Evolutionary conservation across 2,113 vertebrate genomes (phyloP).

Genomic region (Phylloscopus whistleri): DNA sequence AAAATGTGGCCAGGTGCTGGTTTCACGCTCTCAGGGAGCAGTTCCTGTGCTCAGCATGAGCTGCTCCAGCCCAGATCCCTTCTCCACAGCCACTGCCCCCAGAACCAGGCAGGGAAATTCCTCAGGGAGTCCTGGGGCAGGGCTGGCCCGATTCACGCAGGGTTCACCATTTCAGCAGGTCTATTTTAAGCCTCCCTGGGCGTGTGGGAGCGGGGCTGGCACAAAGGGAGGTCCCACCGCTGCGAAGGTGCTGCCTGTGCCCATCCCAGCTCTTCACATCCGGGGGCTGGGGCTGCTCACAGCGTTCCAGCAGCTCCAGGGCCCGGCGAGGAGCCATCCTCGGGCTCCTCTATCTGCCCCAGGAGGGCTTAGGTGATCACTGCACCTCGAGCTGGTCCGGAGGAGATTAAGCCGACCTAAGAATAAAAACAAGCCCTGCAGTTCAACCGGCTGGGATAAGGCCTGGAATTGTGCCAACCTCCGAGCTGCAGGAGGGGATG

Average conservation of each 20-base stretch:
- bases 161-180: neutral
- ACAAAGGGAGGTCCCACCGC: neutral
- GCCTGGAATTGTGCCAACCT: neutral
- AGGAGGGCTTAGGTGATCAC: neutral
- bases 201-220: rapidly evolving
- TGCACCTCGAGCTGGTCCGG: neutral
- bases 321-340: rapidly evolving
- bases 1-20: neutral
- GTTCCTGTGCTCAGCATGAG: neutral
- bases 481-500: neutral
- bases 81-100: neutral
- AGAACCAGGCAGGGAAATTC: rapidly evolving
- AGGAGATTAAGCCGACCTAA: neutral
- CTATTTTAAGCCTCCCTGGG: neutral
- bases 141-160: neutral
- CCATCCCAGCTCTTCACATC: neutral
- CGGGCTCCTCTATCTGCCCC: rapidly evolving
- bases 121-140: neutral
- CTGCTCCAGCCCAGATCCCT: neutral
- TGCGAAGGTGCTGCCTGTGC: neutral
- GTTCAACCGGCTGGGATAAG: neutral
- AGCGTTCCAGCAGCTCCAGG: neutral
- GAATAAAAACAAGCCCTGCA: neutral
- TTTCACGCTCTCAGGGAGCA: neutral
- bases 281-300: rapidly evolving